A percentile compares a stretch with the other conserved stretches of the same genome.
Evolutionary conservation across 2,888 invertebrate genomes (phyloP).

Genomic region (Rhamnusium bicolor): DNA sequence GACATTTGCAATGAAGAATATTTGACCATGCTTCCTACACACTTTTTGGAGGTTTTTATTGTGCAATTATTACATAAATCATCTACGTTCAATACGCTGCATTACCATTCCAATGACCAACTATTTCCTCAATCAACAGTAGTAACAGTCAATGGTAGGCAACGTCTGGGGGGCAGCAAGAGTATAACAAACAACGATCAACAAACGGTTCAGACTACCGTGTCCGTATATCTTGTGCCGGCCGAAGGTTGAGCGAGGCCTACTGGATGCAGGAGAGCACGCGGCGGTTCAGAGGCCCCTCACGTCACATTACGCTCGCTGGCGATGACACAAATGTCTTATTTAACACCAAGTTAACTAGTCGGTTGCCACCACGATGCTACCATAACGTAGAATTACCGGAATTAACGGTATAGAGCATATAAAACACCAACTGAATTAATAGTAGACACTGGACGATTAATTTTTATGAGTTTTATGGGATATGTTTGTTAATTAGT

Average conservation of each 20-base stretch:
- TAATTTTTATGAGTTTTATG: constrained; percentile 43
- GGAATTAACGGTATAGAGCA: constrained; percentile 48
- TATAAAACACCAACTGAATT: constrained; percentile 48
- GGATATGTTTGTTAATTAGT: constrained; percentile 25
- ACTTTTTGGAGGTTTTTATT: neutral
- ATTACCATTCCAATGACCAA: neutral
- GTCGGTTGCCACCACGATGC: constrained; percentile 46
- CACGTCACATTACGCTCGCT: constrained; percentile 40
- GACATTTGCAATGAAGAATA: neutral
- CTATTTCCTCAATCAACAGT: neutral
- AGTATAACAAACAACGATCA: constrained; percentile 28
- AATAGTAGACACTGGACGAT: constrained; percentile 39
- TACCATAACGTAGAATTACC: constrained; percentile 45
- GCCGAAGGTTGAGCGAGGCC: constrained; percentile 29
- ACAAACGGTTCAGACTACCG: constrained; percentile 31
- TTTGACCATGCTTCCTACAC: neutral
- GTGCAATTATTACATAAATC: neutral
- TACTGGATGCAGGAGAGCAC: constrained; percentile 29
- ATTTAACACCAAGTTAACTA: constrained; percentile 55
- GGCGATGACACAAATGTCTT: constrained; percentile 58
- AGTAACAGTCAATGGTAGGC: neutral
- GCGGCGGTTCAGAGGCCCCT: constrained; percentile 39
- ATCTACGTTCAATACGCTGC: neutral
- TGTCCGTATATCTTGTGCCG: constrained; percentile 29
- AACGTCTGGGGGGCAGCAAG: constrained; percentile 28